Evolutionary conservation across 2,113 vertebrate genomes (phyloP), one percentile per base, ranked within the genome.

Genomic region (Scytalopus superciliaris): DNA sequence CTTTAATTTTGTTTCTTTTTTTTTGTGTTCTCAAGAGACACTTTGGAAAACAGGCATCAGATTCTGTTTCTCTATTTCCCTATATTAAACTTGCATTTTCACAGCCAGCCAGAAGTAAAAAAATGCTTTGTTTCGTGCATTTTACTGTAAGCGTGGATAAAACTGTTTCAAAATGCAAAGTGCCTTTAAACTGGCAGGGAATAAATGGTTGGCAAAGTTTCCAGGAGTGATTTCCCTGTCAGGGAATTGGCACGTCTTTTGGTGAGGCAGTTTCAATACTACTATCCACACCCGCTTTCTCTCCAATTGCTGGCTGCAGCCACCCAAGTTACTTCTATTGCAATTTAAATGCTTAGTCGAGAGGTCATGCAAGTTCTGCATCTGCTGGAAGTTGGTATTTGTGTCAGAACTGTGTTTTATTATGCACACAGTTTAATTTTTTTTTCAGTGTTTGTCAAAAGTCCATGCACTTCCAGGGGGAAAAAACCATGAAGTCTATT

Each of bases 131-230:
- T 68, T 96, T 77, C 87, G 75, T 60, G 12, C n/a, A 73, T 79
- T 95, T 84, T 86, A 35, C 59, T 78, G 52, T 45, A 21, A 92
- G 44, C 33, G 57, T 18, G n/a, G 64, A 74, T 73, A 87, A 85
- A 93, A 89, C 73, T 3, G 2, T 67, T 96, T 80, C 83, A 66
- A 92, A 90, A 91, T 87, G 59, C 49, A 72, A 76, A 66, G 40
- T 87, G 77, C 86, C 44, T 88, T 92, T 69, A 84, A 50, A 52
- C 31, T 97, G 94, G 96, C 93, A 87, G 21, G 44, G 73, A 89
- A 56, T 96, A 87, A 97, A 97, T 94, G 69, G 81, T 31, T 97
- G 97, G 96, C 94, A 90, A 52, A 82, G 84, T 17, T 42, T 15
- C 21, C 1, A 1, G 64, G 86, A 57, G 79, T 33, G 31, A 84